Evolutionary conservation across 2,797 vertebrate species (phyloP), one percentile per base, ranked within the genome.

Genomic region (Tokudaia muenninki): DNA sequence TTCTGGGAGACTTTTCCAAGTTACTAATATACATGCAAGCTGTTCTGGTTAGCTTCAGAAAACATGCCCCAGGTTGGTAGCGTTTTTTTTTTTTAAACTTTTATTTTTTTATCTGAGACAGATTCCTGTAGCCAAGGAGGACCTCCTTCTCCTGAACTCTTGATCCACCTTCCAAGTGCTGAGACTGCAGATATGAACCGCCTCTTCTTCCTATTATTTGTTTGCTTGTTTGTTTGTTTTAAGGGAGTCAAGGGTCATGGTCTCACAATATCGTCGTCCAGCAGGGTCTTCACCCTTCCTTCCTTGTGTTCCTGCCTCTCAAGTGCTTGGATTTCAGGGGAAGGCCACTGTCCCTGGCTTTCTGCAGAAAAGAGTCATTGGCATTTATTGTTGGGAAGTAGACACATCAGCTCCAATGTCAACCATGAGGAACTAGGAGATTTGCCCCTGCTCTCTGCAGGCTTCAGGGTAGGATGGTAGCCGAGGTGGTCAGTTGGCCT

Each of bases 31-130:
- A 77, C 61, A 79, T n/a, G 80, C 4, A 75, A 63, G 37, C 84
- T 44, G 2, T 47, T 61, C 44, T 74, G 37, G 31, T 44, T 94
- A 65, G 26, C 67, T 72, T 94, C 22, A 22, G 87, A 80, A 84
- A 94, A 65, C n/a, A 41, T 44, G 75, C 77, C 34, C 61, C n/a
- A 37, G 41, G 61, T 2, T 63, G 19, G 10, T 72, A 34, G 67
- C 6, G 29, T 47, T 29, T 44, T 75, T 41, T 75, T 26, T 59
- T 75, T 16, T 29, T 70, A 72, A 9, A 52, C 50, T 87, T 52
- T 57, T 87, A 44, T 63, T 84, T 84, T 84, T 83, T 84, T 84
- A 83, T 63, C 67, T 74, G 47, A 34, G 70, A 59, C 87, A 90
- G 37, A 44, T 21, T 77, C 57, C 55, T 88, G 26, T 88, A 59